These are phyloP conservation scores for Araneus ventricosus DNA, from an alignment of 1,140 invertebrate genomes.

Conservation along the genomic window DNA sequence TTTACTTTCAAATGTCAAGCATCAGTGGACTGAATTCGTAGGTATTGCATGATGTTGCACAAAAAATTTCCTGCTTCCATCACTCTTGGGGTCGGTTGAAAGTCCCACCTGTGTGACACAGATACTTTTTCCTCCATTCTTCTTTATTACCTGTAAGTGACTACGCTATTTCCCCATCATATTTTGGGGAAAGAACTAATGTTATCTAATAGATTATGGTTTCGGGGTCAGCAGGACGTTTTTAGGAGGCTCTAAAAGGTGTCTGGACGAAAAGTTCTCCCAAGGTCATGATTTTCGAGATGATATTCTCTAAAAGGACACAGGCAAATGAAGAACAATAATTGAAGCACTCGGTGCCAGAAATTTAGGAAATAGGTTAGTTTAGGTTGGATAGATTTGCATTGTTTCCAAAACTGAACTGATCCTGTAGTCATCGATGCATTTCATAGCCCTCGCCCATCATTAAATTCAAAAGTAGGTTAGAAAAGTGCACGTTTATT, in stretches of 20 bases:
- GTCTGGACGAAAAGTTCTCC: background rate
- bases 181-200: background rate
- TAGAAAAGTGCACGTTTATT: no score
- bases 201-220: background rate
- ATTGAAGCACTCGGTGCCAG: background rate
- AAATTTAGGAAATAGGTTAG: background rate
- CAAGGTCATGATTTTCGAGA: background rate
- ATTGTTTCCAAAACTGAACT: background rate
- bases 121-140: background rate
- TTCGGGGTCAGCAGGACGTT: background rate
- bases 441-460: background rate
- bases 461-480: no score
- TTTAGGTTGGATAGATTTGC: background rate
- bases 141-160: background rate
- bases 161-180: background rate
- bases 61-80: background rate
- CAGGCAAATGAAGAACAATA: no score
- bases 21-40: background rate
- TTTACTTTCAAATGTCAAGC: background rate
- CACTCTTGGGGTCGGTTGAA: background rate
- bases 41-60: background rate
- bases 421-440: background rate
- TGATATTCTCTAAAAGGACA: background rate
- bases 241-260: background rate
- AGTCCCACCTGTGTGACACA: background rate